Base-by-base conservation (phyloP, 2,888 invertebrate species). In the Lomographa bimaculata region DNA sequence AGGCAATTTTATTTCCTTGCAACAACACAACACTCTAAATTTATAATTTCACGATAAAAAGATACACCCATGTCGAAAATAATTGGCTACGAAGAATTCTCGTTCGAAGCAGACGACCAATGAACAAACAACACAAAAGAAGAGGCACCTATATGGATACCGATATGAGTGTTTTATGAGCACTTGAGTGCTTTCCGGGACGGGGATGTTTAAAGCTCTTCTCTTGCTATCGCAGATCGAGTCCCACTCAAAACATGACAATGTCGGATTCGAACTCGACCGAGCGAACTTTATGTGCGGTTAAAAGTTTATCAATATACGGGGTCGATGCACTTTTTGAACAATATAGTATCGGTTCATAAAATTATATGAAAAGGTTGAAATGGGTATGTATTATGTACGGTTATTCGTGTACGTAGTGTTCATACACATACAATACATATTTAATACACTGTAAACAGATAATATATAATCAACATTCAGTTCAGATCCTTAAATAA, bases 91-190 rank as follows among this genome's bases (percentile, higher is more conserved):
- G 35, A 19, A 38, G 26, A 38, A 37, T 23, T 30, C 48, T 17
- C 24, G 11, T 7, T 14, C 26, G 14, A 9, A 43, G 27, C 7
- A 12, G 23, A 20, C 48, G 53, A 45, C 56, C 61, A 50, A 50
- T 62, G 64, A 60, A 59, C 63, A 71, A 72, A 71, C 66, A 71
- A 66, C 58, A 70, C 63, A 71, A 73, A 73, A 69, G 64, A 70
- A 66, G 64, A 64, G 60, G 60, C 29, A 70, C 71, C 68, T 71
- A 70, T 69, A 69, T 63, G 70, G 67, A 67, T 64, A 64, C 68
- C 71, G 68, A 67, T 71, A 71, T 68, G 76, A 83, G 82, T 83
- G 79, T 79, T 84, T 83, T 84, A 83, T 79, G 82, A 83, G 77
- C 79, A 78, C 82, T 83, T 65, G 69, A 83, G 79, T 68, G 71